These are phyloP conservation scores for Hozukius guyotensis DNA, from an alignment of 2,797 vertebrate genomes.

Conservation along the genomic window DNA sequence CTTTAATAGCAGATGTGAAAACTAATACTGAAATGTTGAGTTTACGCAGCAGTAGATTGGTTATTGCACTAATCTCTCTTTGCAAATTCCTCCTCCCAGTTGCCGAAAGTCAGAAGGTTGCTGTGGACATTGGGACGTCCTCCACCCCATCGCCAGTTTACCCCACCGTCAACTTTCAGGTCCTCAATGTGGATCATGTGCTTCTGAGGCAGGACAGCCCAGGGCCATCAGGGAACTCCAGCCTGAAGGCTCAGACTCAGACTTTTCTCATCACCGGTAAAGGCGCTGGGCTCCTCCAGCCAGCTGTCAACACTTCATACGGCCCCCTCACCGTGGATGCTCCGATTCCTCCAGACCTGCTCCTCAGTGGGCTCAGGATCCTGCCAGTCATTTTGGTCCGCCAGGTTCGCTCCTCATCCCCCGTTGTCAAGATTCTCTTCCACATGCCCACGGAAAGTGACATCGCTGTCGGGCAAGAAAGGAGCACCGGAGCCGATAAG, in stretches of 20 bases:
- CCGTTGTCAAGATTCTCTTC: slow-evolving; percentile 91
- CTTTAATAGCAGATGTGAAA: not conserved
- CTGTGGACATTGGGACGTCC: slow-evolving; percentile 81
- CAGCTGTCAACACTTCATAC: slow-evolving; percentile 88
- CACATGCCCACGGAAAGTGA: slow-evolving; percentile 76
- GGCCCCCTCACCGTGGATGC: slow-evolving; percentile 88
- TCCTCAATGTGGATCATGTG: slow-evolving; percentile 88
- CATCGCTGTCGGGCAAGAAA: slow-evolving; percentile 62
- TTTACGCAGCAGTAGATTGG: not conserved
- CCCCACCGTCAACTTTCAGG: slow-evolving; percentile 86
- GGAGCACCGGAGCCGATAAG: slow-evolving; percentile 36
- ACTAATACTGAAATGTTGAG: not conserved
- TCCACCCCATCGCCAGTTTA: slow-evolving; percentile 85
- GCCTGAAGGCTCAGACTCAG: slow-evolving; percentile 85
- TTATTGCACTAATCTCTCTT: slow-evolving; percentile 1
- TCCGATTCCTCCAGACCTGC: slow-evolving; percentile 83
- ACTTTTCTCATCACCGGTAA: slow-evolving; percentile 89
- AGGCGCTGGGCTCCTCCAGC: slow-evolving; percentile 66
- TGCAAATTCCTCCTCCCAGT: slow-evolving; percentile 70
- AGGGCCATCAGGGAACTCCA: slow-evolving; percentile 87
- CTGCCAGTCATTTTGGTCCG: slow-evolving; percentile 84
- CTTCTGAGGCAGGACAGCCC: slow-evolving; percentile 88
- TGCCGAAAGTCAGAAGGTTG: slow-evolving; percentile 82
- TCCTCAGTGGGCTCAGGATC: slow-evolving; percentile 83
- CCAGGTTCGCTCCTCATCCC: slow-evolving; percentile 86